These are phyloP conservation scores for Puntigrus tetrazona DNA, from an alignment of 2,113 vertebrate genomes.

Conservation along the genomic window DNA sequence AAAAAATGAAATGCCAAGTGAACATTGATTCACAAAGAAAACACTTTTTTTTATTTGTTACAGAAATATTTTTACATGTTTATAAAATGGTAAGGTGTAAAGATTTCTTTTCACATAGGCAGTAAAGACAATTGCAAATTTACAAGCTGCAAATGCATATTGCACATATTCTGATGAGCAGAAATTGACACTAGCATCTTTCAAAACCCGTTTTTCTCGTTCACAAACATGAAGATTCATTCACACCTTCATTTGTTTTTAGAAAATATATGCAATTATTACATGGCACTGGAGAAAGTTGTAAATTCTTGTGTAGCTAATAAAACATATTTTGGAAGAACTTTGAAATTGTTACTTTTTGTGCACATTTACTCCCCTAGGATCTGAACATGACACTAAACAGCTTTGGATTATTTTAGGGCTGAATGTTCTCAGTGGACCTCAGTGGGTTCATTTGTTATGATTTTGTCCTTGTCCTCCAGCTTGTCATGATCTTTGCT, in stretches of 20 bases:
- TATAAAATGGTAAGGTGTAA: background rate
- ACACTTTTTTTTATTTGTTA: constrained; percentile 1
- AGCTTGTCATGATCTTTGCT: background rate
- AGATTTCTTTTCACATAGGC: constrained; percentile 3
- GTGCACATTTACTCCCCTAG: background rate
- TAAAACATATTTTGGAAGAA: constrained; percentile 8
- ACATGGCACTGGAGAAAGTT: constrained; percentile 21
- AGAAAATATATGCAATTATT: background rate
- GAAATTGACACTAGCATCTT: background rate
- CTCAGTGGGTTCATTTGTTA: background rate
- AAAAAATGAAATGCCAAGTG: constrained; percentile 53
- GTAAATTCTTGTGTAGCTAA: constrained; percentile 13
- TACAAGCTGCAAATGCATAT: background rate
- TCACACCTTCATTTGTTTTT: constrained; percentile 1
- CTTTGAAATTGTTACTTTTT: background rate
- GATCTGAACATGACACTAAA: background rate
- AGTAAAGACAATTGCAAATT: too few species aligned
- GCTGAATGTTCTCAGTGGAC: background rate
- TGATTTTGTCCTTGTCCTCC: background rate
- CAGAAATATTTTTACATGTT: background rate
- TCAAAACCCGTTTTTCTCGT: background rate
- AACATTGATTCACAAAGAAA: constrained; percentile 37
- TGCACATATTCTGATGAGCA: background rate
- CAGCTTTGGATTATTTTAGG: background rate
- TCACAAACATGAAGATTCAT: background rate